These are phyloP conservation scores for Vulpes ferrilata DNA, from an alignment of 2,113 vertebrate species.

Conservation along the genomic window DNA sequence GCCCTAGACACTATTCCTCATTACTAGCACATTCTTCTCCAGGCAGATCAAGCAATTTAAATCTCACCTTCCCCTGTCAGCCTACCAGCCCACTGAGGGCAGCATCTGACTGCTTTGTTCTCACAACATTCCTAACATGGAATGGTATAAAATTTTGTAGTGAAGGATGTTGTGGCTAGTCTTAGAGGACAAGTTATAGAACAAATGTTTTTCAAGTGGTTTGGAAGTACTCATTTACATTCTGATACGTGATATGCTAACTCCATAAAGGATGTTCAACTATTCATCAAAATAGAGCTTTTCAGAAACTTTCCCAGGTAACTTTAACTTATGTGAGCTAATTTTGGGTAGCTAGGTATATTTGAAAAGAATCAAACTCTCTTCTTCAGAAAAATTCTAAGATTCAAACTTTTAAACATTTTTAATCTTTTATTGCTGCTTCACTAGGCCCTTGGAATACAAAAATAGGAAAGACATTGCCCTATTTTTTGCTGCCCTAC, in stretches of 20 bases:
- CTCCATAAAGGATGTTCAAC: neutral
- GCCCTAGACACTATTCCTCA: neutral
- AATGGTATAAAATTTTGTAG: neutral
- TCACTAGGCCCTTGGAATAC: neutral
- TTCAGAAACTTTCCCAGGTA: neutral
- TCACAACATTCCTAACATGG: neutral
- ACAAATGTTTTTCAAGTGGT: neutral
- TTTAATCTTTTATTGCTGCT: neutral
- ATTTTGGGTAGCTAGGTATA: constrained; percentile 13
- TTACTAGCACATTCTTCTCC: neutral
- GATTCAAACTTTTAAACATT: constrained; percentile 57
- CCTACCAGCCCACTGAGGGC: neutral
- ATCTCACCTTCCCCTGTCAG: neutral
- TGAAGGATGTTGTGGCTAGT: neutral
- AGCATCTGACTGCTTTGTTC: neutral
- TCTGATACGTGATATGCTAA: neutral
- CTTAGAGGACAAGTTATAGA: neutral
- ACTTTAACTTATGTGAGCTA: constrained; percentile 42
- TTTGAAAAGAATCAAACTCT: constrained; percentile 38
- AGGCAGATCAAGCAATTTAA: neutral
- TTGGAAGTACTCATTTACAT: constrained; percentile 17
- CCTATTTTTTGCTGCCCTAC: neutral
- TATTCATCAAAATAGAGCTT: constrained; percentile 29
- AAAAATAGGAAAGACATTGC: neutral
- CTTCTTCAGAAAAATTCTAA: constrained; percentile 55